Percentiles rank a stretch among this genome's conserved stretches.
Evolutionary conservation across 1,140 invertebrate species (phyloP).

Genomic region (Zaprionus nigranus): DNA sequence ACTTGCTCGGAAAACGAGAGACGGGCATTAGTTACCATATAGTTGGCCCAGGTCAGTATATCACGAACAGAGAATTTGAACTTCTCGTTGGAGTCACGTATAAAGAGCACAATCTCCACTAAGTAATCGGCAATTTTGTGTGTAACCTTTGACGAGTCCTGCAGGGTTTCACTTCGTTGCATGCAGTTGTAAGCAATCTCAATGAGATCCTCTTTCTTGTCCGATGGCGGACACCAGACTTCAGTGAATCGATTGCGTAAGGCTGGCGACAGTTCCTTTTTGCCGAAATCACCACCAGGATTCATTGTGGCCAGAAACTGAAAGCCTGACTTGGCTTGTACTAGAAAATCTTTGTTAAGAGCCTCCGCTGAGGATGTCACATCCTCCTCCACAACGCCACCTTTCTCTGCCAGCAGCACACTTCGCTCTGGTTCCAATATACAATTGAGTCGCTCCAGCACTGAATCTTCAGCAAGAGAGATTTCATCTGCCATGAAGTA

Average conservation of each 20-base stretch:
- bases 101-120: slow-evolving; percentile 75
- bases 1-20: slow-evolving; percentile 88
- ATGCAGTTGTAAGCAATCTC: slow-evolving; percentile 83
- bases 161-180: not conserved
- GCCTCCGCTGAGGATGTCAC: slow-evolving; percentile 54
- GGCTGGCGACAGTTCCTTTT: slow-evolving; percentile 99
- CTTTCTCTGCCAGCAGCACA: slow-evolving; percentile 96
- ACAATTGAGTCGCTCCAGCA: slow-evolving; percentile 98
- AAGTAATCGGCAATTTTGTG: slow-evolving; percentile 70
- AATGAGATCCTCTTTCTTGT: slow-evolving; percentile 89
- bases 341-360: slow-evolving; percentile 86
- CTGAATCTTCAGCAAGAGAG: slow-evolving; percentile 99
- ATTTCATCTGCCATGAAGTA: slow-evolving; percentile 99
- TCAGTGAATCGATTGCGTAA: slow-evolving; percentile 99
- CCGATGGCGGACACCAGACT: slow-evolving; percentile 94
- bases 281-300: slow-evolving; percentile 99
- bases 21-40: slow-evolving; percentile 90
- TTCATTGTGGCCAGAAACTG: slow-evolving; percentile 99
- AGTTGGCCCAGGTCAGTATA: slow-evolving; percentile 95
- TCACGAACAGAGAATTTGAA: slow-evolving; percentile 96
- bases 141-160: slow-evolving; percentile 3
- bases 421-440: slow-evolving; percentile 97
- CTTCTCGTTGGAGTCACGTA: slow-evolving; percentile 86
- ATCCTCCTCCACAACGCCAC: slow-evolving; percentile 85
- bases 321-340: slow-evolving; percentile 92